Percentiles rank a stretch among this genome's conserved stretches.
These are phyloP conservation scores for Muschampia plurimacula DNA, from an alignment of 2,888 invertebrate species.

Conservation along the genomic window DNA sequence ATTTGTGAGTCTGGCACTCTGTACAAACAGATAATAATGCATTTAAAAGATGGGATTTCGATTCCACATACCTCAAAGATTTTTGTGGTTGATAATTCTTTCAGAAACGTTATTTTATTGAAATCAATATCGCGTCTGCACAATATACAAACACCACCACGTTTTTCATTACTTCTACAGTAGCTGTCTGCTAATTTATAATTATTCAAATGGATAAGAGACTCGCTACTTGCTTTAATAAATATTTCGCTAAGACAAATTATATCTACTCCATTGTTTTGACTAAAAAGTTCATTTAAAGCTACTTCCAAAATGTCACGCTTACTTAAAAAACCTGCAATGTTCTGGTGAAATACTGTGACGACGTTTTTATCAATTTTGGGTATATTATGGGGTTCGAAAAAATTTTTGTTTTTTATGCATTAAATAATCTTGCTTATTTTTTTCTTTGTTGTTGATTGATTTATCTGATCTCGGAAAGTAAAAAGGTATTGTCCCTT, in stretches of 20 bases:
- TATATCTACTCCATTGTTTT: neutral
- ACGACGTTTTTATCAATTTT: too few relatives aligned
- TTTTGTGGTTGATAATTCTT: neutral
- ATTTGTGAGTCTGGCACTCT: neutral
- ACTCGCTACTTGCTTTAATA: neutral
- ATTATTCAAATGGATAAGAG: neutral
- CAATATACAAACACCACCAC: neutral
- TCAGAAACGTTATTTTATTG: neutral
- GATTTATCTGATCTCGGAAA: too few relatives aligned
- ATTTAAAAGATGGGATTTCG: neutral
- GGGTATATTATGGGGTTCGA: neutral
- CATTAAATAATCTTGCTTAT: too few relatives aligned
- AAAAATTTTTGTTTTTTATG: neutral
- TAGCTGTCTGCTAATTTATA: neutral
- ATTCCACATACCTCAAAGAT: neutral
- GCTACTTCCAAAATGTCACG: neutral
- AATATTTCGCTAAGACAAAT: neutral
- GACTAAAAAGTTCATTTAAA: neutral
- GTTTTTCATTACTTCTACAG: neutral
- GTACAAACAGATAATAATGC: neutral
- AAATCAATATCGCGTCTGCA: neutral
- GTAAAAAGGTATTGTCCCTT: too few relatives aligned
- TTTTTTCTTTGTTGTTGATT: too few relatives aligned
- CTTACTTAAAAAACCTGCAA: neutral
- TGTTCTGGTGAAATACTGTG: neutral